Evolutionary conservation across 2,888 invertebrate genomes (phyloP), one percentile per base, ranked within the genome.

Genomic region (Cataglyphis rosenhaueri): DNA sequence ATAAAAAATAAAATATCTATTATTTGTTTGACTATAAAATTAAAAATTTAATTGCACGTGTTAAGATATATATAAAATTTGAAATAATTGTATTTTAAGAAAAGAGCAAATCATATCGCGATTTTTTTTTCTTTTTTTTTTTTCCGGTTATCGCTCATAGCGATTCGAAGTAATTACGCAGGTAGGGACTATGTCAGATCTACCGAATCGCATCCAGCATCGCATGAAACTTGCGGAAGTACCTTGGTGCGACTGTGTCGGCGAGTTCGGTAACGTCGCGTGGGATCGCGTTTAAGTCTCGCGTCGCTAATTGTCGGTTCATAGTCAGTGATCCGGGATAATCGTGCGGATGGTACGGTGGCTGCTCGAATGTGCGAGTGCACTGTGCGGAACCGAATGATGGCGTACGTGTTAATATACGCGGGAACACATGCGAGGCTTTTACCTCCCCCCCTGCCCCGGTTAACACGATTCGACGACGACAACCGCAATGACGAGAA

Each of bases 281-380:
- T 29, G 48, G n/a, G n/a, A 59, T 70, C 59, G 78, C 71, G 44
- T 59, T 79, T 41, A 52, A 59, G 41, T 59, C 71, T 71, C 70
- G 71, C 71, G 59, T 59, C 44, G 59, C 44, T 79, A 79, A 79
- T 79, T 79, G 78, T 79, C 71, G 70, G 70, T 70, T 79, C 78
- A 79, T 79, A 79, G 70, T 71, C 78, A 71, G 78, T 79, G 78
- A 79, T 79, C 78, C 78, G 44, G 44, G 78, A 79, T 79, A 79
- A 79, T 79, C 70, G 78, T 59, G 32, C 44, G 41, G 59, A 44
- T 32, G 78, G 44, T 44, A 25, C 21, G 78, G 44, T 32, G 59
- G 70, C 6, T 59, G 44, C 44, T 79, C 71, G 21, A 41, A 70
- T 57, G 68, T 57, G 25, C 70, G 44, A 76, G n/a, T 21, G 41